Base-by-base conservation (phyloP, 1,140 invertebrate genomes). In the Leucophenga varia region DNA sequence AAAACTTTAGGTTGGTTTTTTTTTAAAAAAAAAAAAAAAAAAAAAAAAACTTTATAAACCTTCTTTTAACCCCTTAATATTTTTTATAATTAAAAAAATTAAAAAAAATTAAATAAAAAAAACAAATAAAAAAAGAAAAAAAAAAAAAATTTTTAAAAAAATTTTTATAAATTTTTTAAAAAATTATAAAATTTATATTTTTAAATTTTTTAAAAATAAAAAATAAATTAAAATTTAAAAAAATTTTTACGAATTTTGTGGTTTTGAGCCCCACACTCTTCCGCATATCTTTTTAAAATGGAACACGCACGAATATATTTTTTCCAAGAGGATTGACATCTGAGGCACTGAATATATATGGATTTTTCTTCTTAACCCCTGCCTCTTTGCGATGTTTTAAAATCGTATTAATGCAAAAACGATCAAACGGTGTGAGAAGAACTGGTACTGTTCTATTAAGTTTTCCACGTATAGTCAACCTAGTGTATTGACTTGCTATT, bases 361-460 rank as follows among this genome's bases (percentile, higher is more conserved):
- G 8, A 17, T 41, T 41, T 3, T 12, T 13, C 3, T 4, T 28
- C 17, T 22, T 28, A 6, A 41, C 39, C 2, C 39, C 39, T 3
- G 19, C 39, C 10, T 2, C 5, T 41, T 41, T 41, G 12, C 16
- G 39, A 28, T 41, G 1, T 19, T 41, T 41, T 4, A 41, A 28
- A 19, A 41, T 41, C 3, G 19, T 22, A 10, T 41, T 17, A 22
- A 41, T 25, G 21, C 39, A 41, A 18, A 13, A 2, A 22, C 19
- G 19, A 14, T 41, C 14, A 25, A 28, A 41, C 3, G 39, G 39
- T 3, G 12, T 12, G 17, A 41, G 9, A 10, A 20, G 22, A 20
- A 41, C 39, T 5, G 39, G 20, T 3, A 41, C 39, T 4, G 39
- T 41, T 19, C 22, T 10, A 41, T 41, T 41, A 1, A 41, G 16